Conservation (phyloP, 2,888 invertebrate species). For the Scaeva pyrastri region DNA sequence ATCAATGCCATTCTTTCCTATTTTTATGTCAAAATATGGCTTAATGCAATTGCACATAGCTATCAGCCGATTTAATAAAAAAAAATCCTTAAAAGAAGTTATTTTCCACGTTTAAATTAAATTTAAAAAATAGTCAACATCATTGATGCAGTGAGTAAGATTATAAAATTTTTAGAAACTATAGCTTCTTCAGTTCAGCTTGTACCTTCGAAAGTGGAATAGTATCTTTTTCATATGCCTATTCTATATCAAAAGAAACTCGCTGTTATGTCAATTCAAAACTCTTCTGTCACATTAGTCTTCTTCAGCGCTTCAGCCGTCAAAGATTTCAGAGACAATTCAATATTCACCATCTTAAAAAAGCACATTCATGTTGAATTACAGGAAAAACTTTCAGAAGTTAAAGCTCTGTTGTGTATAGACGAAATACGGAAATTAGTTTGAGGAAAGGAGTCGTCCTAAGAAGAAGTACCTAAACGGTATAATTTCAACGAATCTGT, state of each 20-base stretch:
- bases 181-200: constrained; percentile 20
- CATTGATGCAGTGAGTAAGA: background rate
- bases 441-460: constrained; percentile 63
- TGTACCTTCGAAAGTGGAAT: constrained; percentile 1
- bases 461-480: constrained; percentile 63
- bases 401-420: constrained; percentile 54
- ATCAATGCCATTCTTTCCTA: background rate
- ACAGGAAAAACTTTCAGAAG: constrained; percentile 62
- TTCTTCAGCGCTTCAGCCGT: background rate
- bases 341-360: constrained; percentile 45
- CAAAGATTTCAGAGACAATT: constrained; percentile 20
- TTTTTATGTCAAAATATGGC: background rate
- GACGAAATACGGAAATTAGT: constrained; percentile 59
- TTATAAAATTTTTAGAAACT: background rate
- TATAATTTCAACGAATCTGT: constrained; percentile 61
- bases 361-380: constrained; percentile 55
- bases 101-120: constrained; percentile 35
- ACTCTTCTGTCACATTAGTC: background rate
- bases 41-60: background rate
- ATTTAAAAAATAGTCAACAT: background rate
- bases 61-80: constrained; percentile 5
- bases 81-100: constrained; percentile 12
- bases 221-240: background rate
- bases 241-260: background rate
- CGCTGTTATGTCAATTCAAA: background rate